These are phyloP conservation scores for Melinopterus prodromus DNA, from an alignment of 2,888 invertebrate genomes.

Conservation along the genomic window DNA sequence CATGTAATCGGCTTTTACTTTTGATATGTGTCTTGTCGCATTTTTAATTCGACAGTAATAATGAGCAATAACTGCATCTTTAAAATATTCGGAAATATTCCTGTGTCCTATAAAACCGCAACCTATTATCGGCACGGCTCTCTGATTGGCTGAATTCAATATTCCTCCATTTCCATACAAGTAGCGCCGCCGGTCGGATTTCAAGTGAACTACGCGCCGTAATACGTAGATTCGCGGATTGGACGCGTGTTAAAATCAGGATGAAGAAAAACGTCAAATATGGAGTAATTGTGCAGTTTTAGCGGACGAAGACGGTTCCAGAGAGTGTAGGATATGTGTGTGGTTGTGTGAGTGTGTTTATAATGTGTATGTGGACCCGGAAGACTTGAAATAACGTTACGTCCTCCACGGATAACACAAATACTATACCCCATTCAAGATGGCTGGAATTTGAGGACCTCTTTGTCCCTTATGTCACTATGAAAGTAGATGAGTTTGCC, in stretches of 20 bases:
- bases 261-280: constrained; percentile 56
- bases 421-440: constrained; percentile 62
- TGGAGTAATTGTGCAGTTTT: constrained; percentile 52
- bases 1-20: no score
- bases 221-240: constrained; percentile 55
- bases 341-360: constrained; percentile 45
- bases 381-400: constrained; percentile 10
- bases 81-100: background rate
- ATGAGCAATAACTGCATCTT: background rate
- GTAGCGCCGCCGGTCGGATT: constrained; percentile 34
- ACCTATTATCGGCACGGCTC: background rate
- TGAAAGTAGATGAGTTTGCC: constrained; percentile 73
- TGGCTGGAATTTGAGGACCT: constrained; percentile 77
- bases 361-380: constrained; percentile 39
- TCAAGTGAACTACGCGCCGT: constrained; percentile 41
- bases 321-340: constrained; percentile 48
- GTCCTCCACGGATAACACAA: constrained; percentile 13
- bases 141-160: constrained; percentile 33
- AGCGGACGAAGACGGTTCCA: constrained; percentile 46
- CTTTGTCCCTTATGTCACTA: constrained; percentile 75
- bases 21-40: no score
- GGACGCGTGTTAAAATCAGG: constrained; percentile 56
- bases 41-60: background rate
- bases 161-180: constrained; percentile 37
- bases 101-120: background rate